A percentile compares a stretch with the other conserved stretches of the same genome.
phyloP scores from a whole-genome alignment of 2,888 invertebrate species.

The Acrobasis suavella region DNA sequence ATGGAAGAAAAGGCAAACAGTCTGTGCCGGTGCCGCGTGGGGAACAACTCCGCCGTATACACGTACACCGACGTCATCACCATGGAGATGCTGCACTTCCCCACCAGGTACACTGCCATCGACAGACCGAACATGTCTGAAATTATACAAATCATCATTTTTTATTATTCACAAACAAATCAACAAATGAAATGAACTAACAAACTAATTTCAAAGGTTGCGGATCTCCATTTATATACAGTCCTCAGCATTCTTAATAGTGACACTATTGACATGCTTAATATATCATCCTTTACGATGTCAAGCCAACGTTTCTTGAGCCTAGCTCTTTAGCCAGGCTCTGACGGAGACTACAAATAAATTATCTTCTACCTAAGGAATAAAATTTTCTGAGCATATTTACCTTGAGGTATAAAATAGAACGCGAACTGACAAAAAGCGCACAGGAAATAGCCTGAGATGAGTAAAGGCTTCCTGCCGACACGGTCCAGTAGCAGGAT shows the following conservation, averaged over 20 bases:
- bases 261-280: too few species aligned
- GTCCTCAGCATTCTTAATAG: too few species aligned
- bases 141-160: slow-evolving; percentile 21
- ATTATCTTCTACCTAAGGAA: too few species aligned
- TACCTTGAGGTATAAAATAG: slow-evolving; percentile 74
- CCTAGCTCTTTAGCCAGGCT: too few species aligned
- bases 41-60: slow-evolving; percentile 87
- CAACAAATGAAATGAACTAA: not conserved
- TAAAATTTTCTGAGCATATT: not conserved
- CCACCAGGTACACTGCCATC: slow-evolving; percentile 81
- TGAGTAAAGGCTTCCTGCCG: slow-evolving; percentile 84
- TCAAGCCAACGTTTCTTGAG: too few species aligned
- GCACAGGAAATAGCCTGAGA: slow-evolving; percentile 83
- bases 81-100: slow-evolving; percentile 85
- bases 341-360: too few species aligned
- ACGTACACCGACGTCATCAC: slow-evolving; percentile 85
- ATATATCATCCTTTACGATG: too few species aligned
- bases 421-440: slow-evolving; percentile 83
- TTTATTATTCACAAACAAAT: not conserved
- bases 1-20: slow-evolving; percentile 87
- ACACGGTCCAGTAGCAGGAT: slow-evolving; percentile 84
- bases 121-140: slow-evolving; percentile 61
- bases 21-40: slow-evolving; percentile 86
- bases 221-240: too few species aligned
- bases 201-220: too few species aligned